A percentile compares a stretch with the other conserved stretches of the same genome.
Evolutionary conservation across 2,888 invertebrate genomes (phyloP).

Genomic region (Lydus trimaculatus): DNA sequence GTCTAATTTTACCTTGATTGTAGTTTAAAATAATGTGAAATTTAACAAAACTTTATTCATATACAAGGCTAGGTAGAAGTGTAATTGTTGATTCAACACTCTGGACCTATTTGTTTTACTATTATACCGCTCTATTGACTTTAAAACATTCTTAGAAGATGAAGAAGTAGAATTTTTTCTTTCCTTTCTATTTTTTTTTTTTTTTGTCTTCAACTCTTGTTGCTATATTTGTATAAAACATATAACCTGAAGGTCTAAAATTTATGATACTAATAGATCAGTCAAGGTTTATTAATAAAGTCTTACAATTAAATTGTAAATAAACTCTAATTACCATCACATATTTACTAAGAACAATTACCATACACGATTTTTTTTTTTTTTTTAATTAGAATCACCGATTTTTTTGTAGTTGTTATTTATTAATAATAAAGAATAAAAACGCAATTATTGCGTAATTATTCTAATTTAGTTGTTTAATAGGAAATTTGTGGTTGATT

Average conservation of each 20-base stretch:
- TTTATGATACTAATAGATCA: neutral
- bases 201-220: neutral
- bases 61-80: slow-evolving; percentile 7
- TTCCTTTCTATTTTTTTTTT: neutral
- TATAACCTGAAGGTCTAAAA: neutral
- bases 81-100: slow-evolving; percentile 6
- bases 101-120: slow-evolving; percentile 37
- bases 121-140: slow-evolving; percentile 42
- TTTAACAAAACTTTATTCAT: neutral
- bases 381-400: neutral
- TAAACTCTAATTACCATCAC: neutral
- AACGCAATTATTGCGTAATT: neutral
- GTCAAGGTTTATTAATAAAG: neutral
- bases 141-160: slow-evolving; percentile 36
- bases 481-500: slow-evolving; percentile 6
- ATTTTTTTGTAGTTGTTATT: neutral
- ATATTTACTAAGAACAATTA: neutral
- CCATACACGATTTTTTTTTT: neutral
- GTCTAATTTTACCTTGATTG: neutral
- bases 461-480: neutral
- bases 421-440: neutral
- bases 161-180: neutral
- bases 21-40: neutral
- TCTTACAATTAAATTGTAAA: neutral
- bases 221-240: neutral